Evolutionary conservation across 2,113 vertebrate species (phyloP), one percentile per base, ranked within the genome.

Genomic region (Clarias macrocephalus): DNA sequence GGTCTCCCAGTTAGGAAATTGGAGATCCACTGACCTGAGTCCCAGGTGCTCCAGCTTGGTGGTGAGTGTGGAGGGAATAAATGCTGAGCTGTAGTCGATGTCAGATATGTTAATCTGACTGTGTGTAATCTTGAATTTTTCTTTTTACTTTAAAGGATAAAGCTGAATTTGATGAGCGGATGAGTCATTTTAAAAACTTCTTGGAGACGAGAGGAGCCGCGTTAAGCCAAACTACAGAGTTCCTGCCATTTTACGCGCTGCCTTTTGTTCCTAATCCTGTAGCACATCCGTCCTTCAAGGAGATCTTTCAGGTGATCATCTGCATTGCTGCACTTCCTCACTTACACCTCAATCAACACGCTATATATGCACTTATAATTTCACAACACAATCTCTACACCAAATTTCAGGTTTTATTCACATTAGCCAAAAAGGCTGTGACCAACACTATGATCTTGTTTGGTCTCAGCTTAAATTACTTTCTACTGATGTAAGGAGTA

Each of bases 161-260:
- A 91, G 90, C 91, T 59, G 96, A 97, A 42, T 93, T 96, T 89
- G 96, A 97, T 18, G 94, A 96, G 63, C 95, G 97, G 88, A 95
- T 97, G 90, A 94, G 93, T 16, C 80, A 91, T 87, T 98, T 99
- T 91, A 99, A 96, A 90, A 93, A 95, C 79, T 99, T 96, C 89
- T 92, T 99, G 90, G 97, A 99, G 94, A 98, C 97, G 13, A 96
- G 95, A 87, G 98, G 98, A 72, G 95, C 96, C 3, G 93, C 96
- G 0, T 86, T 99, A 91, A 98, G 98, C 89, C 97, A 99, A 92
- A 96, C 96, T 82, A 94, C 97, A 0, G 97, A 99, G 91, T 98
- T 99, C 89, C 95, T 99, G 86, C 96, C 97, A 3, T 99, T 97
- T 91, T 99, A 99, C 3, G 98, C 98, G 80, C 95, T 99, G 88